These are phyloP conservation scores for Campylorhamphus procurvoides DNA, from an alignment of 2,113 vertebrate species.

Conservation along the genomic window DNA sequence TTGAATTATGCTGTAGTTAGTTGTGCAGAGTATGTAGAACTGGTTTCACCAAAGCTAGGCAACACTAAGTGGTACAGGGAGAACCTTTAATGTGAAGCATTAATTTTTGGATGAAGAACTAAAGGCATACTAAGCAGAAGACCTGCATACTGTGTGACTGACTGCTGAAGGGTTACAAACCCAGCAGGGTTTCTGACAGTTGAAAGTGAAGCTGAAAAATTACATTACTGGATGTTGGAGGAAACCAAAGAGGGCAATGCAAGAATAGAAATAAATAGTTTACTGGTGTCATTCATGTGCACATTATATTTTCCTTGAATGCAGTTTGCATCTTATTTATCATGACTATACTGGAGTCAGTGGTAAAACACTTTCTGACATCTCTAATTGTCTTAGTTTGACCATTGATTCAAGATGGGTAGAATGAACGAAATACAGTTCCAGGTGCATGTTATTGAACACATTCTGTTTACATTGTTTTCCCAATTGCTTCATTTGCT, in stretches of 20 bases:
- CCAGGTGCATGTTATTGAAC: not conserved
- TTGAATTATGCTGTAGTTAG: not conserved
- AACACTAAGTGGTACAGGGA: not conserved
- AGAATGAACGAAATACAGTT: not conserved
- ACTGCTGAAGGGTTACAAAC: not conserved
- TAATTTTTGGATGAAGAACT: not conserved
- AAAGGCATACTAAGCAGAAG: not conserved
- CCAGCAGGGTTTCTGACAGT: not conserved
- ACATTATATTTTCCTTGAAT: not conserved
- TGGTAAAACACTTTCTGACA: not conserved
- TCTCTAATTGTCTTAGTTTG: not conserved
- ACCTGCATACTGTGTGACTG: rapidly evolving
- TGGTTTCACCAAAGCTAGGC: not conserved
- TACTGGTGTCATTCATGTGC: not conserved
- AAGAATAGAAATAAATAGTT: not conserved
- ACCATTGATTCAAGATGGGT: not conserved
- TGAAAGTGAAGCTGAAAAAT: not conserved
- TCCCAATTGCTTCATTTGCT: conserved; percentile 50
- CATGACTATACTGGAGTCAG: not conserved
- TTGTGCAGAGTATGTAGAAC: not conserved
- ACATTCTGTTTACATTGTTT: conserved; percentile 11
- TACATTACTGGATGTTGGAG: not conserved
- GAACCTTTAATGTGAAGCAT: not conserved
- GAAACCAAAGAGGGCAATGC: not conserved
- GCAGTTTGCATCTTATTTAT: not conserved